Evolutionary conservation across 1,140 invertebrate species (phyloP).

Genomic region (Rhynchophorus ferrugineus): DNA sequence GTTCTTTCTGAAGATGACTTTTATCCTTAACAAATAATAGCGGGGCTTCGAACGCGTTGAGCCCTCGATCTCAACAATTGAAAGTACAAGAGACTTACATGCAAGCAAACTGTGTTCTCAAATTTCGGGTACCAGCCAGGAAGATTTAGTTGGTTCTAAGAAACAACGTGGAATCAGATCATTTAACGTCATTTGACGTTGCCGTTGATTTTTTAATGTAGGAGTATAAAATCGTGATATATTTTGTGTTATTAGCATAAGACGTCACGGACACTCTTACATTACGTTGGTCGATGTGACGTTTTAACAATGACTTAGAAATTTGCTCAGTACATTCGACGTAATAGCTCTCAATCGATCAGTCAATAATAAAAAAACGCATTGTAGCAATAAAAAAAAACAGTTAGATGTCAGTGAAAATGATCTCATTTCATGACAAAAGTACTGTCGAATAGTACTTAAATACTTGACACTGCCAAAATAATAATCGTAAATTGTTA

Average conservation of each 20-base stretch:
- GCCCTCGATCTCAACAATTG: slow-evolving; percentile 14
- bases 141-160: slow-evolving; percentile 1
- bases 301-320: background rate
- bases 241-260: slow-evolving; percentile 15
- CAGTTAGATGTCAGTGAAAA: no score
- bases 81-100: background rate
- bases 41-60: background rate
- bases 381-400: no score
- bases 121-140: no score
- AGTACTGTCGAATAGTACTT: background rate
- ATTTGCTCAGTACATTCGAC: no score
- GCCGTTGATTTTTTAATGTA: background rate
- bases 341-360: background rate
- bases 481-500: background rate
- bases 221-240: slow-evolving; percentile 10
- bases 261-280: slow-evolving; percentile 7
- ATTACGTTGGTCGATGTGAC: background rate
- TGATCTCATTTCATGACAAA: background rate
- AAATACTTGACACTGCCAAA: background rate
- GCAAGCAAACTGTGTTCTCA: background rate
- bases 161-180: slow-evolving; percentile 9
- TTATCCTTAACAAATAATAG: slow-evolving; percentile 6
- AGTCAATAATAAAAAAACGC: background rate
- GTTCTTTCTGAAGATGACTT: slow-evolving; percentile 17
- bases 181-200: background rate